phyloP scores from a whole-genome alignment of 2,113 vertebrate genomes.

The Pterophyllum scalare region DNA sequence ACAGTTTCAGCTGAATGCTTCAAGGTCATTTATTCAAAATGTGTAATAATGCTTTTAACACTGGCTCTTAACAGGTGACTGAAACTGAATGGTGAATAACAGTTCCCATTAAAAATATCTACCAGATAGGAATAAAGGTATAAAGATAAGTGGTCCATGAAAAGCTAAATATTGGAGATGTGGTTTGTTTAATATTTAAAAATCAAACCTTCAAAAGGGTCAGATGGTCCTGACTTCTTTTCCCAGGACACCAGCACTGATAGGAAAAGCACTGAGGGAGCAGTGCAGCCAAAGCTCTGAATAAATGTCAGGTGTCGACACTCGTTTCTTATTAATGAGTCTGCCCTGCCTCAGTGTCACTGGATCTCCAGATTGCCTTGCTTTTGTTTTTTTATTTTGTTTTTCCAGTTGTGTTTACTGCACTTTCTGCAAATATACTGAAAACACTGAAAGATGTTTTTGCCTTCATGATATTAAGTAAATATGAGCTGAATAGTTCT shows the following conservation, averaged over 20 bases:
- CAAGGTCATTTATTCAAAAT: not conserved
- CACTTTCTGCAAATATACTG: not conserved
- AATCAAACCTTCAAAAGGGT: not conserved
- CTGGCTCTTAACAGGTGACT: not conserved
- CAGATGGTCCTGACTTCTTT: not conserved
- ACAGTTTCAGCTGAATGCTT: not conserved
- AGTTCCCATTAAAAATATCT: not conserved
- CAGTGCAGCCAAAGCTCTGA: not conserved
- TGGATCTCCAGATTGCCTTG: not conserved
- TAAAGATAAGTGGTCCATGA: not conserved
- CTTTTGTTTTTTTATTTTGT: too few relatives aligned
- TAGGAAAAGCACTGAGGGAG: not conserved
- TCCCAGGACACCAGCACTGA: fast-evolving
- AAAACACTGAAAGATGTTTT: not conserved
- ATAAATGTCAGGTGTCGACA: not conserved
- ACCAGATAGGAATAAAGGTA: not conserved
- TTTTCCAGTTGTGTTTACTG: not conserved
- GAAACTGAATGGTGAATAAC: not conserved
- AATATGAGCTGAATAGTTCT: too few relatives aligned
- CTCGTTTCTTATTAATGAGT: not conserved
- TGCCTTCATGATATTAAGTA: not conserved
- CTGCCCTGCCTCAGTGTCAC: not conserved
- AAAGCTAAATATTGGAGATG: not conserved
- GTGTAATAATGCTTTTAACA: not conserved
- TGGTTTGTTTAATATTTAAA: not conserved